Evolutionary conservation across 2,797 vertebrate genomes (phyloP).

Genomic region (Tamandua tetradactyla): DNA sequence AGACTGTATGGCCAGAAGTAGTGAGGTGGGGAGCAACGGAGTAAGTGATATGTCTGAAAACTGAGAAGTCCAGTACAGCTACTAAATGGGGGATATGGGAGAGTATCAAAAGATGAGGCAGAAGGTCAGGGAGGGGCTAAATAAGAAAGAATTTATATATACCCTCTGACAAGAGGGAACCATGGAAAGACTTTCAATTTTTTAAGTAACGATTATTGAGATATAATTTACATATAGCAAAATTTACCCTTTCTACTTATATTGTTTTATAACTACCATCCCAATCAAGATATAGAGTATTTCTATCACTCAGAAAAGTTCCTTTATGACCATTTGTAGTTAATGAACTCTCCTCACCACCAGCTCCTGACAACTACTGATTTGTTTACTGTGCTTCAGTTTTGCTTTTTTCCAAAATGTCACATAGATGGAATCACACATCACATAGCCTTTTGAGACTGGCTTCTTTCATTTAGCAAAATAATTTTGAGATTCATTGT

Average conservation of each 20-base stretch:
- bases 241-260: neutral
- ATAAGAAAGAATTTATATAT: neutral
- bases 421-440: neutral
- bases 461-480: neutral
- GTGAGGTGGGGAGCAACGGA: neutral
- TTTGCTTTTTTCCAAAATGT: neutral
- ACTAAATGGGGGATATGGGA: fast-evolving
- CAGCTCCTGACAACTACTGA: neutral
- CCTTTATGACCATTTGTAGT: neutral
- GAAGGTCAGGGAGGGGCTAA: neutral
- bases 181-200: neutral
- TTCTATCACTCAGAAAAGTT: neutral
- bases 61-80: neutral
- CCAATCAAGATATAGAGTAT: neutral
- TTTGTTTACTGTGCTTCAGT: neutral
- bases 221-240: neutral
- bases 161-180: neutral
- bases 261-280: neutral
- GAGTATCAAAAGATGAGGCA: neutral
- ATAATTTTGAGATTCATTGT: neutral
- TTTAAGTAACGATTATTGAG: neutral
- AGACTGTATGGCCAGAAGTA: neutral
- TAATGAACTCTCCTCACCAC: neutral
- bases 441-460: neutral
- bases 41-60: neutral